A percentile compares a stretch with the other conserved stretches of the same genome.
Evolutionary conservation across 2,113 vertebrate genomes (phyloP).

Genomic region (Vanacampus margaritifer): DNA sequence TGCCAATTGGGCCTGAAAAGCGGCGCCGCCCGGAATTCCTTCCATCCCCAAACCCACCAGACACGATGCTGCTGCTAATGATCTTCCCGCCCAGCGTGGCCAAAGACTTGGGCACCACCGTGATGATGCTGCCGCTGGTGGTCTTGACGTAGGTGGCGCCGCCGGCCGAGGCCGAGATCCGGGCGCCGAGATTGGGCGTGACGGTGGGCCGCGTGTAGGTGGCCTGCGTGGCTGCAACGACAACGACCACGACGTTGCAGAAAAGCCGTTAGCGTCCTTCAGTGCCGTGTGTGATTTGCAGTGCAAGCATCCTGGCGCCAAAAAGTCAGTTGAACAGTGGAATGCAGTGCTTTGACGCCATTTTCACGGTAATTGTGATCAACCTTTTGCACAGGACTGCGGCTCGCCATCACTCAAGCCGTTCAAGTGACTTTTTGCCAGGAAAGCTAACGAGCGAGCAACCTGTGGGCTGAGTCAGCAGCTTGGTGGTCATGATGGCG

Average conservation of each 20-base stretch:
- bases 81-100: conserved; percentile 94
- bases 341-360: too few species aligned
- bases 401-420: too few species aligned
- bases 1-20: too few species aligned
- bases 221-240: conserved; percentile 78
- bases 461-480: conserved; percentile 94
- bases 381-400: too few species aligned
- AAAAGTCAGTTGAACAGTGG: too few species aligned
- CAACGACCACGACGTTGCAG: background rate
- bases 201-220: conserved; percentile 87
- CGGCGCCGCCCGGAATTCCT: too few species aligned
- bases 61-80: conserved; percentile 95
- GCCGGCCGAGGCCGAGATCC: conserved; percentile 84
- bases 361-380: too few species aligned
- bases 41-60: conserved; percentile 73
- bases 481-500: conserved; percentile 96
- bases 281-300: too few species aligned
- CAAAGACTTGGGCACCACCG: conserved; percentile 94
- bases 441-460: background rate
- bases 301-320: too few species aligned
- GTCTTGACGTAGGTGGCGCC: conserved; percentile 95
- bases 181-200: conserved; percentile 80
- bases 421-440: too few species aligned
- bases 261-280: background rate
- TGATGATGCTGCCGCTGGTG: conserved; percentile 98